These are phyloP conservation scores for Brotula barbata DNA, from an alignment of 2,797 vertebrate species.

Conservation along the genomic window DNA sequence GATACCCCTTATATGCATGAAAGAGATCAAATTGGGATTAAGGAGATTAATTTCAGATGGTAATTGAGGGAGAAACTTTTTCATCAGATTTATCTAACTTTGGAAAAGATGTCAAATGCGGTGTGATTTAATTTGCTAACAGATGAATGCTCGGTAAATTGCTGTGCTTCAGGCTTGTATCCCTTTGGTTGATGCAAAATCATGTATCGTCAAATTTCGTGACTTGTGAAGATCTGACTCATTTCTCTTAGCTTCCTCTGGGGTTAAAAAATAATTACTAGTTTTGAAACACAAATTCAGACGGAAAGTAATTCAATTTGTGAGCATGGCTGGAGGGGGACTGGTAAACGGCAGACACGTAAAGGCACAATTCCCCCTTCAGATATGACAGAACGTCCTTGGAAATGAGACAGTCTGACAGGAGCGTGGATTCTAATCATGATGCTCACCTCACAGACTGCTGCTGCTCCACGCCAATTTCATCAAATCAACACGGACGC, in stretches of 20 bases:
- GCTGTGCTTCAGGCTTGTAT: conserved; percentile 72
- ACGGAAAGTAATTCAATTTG: conserved; percentile 79
- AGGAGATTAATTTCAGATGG: conserved; percentile 79
- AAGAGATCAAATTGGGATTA: conserved; percentile 82
- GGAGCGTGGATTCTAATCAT: conserved; percentile 22
- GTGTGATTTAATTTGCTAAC: conserved; percentile 77
- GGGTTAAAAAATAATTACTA: conserved; percentile 78
- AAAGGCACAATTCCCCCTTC: conserved; percentile 42
- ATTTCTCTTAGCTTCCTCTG: conserved; percentile 71
- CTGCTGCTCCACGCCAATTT: conserved; percentile 9
- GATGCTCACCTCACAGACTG: neutral
- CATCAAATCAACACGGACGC: conserved; percentile 19
- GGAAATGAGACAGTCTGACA: conserved; percentile 34
- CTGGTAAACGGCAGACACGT: conserved; percentile 55
- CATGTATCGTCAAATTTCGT: conserved; percentile 69
- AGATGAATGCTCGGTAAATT: conserved; percentile 75
- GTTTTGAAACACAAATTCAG: conserved; percentile 77
- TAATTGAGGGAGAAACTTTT: conserved; percentile 79
- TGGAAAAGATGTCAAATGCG: conserved; percentile 75
- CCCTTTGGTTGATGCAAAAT: conserved; percentile 68
- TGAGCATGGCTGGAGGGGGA: conserved; percentile 70
- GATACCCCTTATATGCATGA: conserved; percentile 74
- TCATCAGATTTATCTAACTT: conserved; percentile 79
- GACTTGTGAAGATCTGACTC: conserved; percentile 72
- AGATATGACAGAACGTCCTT: conserved; percentile 56